Conservation (phyloP, 1,140 invertebrate species). For the Microplitis demolitor region DNA sequence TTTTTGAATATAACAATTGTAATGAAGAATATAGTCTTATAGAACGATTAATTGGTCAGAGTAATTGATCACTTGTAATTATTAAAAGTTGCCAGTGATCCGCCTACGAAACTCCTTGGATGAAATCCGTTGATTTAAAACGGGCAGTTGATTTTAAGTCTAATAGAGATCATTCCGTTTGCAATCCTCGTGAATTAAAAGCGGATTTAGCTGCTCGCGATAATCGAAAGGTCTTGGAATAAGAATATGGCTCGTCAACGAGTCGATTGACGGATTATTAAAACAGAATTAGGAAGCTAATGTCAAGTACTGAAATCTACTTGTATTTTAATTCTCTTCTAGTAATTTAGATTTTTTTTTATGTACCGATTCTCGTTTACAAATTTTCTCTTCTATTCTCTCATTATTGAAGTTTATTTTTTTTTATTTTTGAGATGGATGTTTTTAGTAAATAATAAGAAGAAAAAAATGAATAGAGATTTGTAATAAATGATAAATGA, state of each 20-base stretch:
- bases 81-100: neutral
- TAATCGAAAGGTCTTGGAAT: no score
- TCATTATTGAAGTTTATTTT: no score
- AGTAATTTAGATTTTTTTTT: no score
- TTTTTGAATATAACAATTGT: neutral
- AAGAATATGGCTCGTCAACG: neutral
- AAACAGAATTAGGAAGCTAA: slow-evolving; percentile 16
- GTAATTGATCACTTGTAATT: slow-evolving; percentile 32
- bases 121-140: neutral
- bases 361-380: no score
- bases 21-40: neutral
- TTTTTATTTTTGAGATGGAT: no score
- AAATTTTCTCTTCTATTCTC: no score
- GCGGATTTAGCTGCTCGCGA: no score
- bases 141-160: neutral
- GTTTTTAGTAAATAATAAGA: no score
- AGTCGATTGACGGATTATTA: neutral
- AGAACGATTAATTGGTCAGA: slow-evolving; percentile 27
- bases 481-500: neutral
- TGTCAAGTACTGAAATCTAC: neutral
- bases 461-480: no score
- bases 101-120: slow-evolving; percentile 8
- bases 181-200: no score
- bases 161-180: neutral
- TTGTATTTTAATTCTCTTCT: neutral